Conservation (phyloP, 2,888 invertebrate genomes). For the Drosophila emarginata region DNA sequence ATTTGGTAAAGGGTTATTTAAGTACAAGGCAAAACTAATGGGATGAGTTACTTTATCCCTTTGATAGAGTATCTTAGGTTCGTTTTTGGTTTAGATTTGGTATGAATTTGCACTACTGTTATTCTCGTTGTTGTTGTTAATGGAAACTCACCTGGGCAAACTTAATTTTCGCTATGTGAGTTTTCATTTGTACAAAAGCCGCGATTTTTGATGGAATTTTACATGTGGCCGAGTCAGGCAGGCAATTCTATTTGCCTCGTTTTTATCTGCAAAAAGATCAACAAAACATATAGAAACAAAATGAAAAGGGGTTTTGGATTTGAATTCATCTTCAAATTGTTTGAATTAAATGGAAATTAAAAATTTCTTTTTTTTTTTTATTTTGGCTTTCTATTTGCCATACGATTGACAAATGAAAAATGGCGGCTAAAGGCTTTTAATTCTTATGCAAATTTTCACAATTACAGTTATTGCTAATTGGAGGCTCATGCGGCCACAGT, state of each 20-base stretch:
- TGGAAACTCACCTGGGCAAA: constrained; percentile 49
- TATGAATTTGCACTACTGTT: not conserved
- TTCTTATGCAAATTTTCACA: constrained; percentile 74
- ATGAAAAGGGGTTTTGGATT: no score
- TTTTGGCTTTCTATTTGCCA: constrained; percentile 52
- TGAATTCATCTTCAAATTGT: constrained; percentile 47
- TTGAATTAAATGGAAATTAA: constrained; percentile 17
- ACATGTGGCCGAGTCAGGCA: constrained; percentile 48
- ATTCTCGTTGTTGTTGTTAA: constrained; percentile 4
- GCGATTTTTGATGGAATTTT: constrained; percentile 77
- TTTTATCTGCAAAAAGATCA: not conserved
- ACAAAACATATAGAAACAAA: not conserved
- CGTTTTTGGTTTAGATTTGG: not conserved
- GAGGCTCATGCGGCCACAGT: constrained; percentile 70
- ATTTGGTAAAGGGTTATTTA: not conserved
- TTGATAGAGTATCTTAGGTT: constrained; percentile 42
- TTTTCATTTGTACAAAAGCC: constrained; percentile 62
- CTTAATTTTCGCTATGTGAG: constrained; percentile 64
- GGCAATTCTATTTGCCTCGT: constrained; percentile 32
- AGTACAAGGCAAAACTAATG: not conserved
- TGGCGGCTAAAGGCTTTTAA: constrained; percentile 70
- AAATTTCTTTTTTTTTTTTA: not conserved
- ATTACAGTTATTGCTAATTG: constrained; percentile 77
- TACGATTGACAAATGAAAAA: constrained; percentile 72
- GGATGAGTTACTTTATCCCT: not conserved